These are phyloP conservation scores for Meta bourneti DNA, from an alignment of 2,888 invertebrate genomes.

Conservation along the genomic window DNA sequence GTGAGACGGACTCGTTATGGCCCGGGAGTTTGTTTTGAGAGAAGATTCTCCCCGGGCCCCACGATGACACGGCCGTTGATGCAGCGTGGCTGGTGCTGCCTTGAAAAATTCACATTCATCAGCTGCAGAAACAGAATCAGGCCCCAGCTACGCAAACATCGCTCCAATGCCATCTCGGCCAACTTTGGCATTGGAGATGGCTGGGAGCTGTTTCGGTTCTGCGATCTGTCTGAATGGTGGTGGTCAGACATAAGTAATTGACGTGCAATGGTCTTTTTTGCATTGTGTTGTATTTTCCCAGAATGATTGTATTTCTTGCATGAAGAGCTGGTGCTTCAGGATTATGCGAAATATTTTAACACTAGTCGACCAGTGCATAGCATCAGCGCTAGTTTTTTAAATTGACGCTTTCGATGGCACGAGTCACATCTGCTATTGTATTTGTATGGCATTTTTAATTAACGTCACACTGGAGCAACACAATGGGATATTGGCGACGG, in stretches of 20 bases:
- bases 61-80: conserved; percentile 50
- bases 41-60: conserved; percentile 10
- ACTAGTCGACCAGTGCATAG: too few species aligned
- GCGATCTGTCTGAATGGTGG: too few species aligned
- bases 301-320: background rate
- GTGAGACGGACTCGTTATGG: conserved; percentile 47
- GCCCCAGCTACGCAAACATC: conserved; percentile 68
- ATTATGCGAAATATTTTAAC: too few species aligned
- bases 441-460: too few species aligned
- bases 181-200: background rate
- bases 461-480: too few species aligned
- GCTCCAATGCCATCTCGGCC: background rate
- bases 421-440: too few species aligned
- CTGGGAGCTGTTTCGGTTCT: background rate
- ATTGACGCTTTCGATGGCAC: too few species aligned
- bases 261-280: too few species aligned
- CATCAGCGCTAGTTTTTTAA: too few species aligned
- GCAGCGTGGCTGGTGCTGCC: conserved; percentile 5
- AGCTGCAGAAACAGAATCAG: conserved; percentile 50
- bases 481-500: too few species aligned
- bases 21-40: conserved; percentile 15
- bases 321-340: background rate
- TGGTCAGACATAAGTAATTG: too few species aligned
- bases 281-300: background rate
- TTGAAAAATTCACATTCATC: conserved; percentile 35